These are phyloP conservation scores for Alitta virens DNA, from an alignment of 2,888 invertebrate species.

Conservation along the genomic window DNA sequence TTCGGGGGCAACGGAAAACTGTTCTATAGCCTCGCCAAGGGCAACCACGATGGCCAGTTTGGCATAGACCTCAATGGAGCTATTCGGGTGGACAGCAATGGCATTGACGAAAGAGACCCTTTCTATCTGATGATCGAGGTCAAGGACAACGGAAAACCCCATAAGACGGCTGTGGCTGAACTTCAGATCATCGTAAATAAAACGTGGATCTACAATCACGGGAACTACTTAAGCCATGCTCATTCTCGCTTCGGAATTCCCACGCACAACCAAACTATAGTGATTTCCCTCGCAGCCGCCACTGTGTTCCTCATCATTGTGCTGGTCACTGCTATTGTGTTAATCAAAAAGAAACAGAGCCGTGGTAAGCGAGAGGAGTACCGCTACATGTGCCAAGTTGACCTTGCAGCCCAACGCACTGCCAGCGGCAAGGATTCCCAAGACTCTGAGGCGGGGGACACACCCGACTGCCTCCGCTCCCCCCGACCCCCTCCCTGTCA, in stretches of 20 bases:
- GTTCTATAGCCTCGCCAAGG: slow-evolving; percentile 15
- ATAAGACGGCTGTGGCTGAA: slow-evolving; percentile 1
- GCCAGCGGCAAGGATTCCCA: not conserved
- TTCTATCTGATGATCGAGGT: slow-evolving; percentile 18
- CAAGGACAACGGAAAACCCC: slow-evolving; percentile 21
- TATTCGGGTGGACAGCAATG: slow-evolving; percentile 18
- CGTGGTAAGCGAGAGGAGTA: slow-evolving; percentile 15
- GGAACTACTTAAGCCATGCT: slow-evolving; percentile 1
- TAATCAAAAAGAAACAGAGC: slow-evolving; percentile 10
- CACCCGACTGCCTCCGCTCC: not conserved
- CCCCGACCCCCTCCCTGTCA: not conserved
- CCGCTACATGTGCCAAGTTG: slow-evolving; percentile 13
- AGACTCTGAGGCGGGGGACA: not conserved
- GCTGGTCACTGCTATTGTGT: slow-evolving; percentile 9
- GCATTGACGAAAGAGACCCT: slow-evolving; percentile 2
- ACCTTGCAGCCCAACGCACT: not conserved
- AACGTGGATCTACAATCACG: slow-evolving; percentile 11
- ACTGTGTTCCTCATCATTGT: slow-evolving; percentile 5
- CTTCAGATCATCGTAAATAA: slow-evolving; percentile 19
- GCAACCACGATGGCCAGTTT: slow-evolving; percentile 16
- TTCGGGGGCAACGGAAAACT: slow-evolving; percentile 18
- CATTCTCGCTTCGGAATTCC: slow-evolving; percentile 7
- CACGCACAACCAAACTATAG: slow-evolving; percentile 13
- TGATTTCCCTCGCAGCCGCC: slow-evolving; percentile 11
- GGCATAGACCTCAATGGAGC: slow-evolving; percentile 22